Evolutionary conservation across 2,113 vertebrate genomes (phyloP).

Genomic region (Pangasianodon hypophthalmus): DNA sequence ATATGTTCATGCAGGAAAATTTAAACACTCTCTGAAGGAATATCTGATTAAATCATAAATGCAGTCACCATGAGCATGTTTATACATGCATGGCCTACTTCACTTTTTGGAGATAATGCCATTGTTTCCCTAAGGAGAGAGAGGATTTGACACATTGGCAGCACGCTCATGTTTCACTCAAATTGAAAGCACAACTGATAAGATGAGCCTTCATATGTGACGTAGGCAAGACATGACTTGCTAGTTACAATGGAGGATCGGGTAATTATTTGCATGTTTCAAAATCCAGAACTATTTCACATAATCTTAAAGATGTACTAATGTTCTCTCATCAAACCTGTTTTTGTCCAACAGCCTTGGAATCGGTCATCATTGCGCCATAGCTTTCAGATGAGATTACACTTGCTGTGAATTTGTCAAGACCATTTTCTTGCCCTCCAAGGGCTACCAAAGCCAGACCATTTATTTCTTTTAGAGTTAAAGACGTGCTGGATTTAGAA

Average conservation of each 20-base stretch:
- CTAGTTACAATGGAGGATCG: not conserved
- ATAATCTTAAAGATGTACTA: not conserved
- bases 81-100: not conserved
- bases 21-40: not conserved
- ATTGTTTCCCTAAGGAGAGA: not conserved
- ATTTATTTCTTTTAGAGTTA: not conserved
- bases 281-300: not conserved
- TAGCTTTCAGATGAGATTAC: not conserved
- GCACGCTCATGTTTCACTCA: not conserved
- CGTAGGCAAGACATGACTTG: not conserved
- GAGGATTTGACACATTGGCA: not conserved
- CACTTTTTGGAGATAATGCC: not conserved
- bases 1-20: conserved; percentile 24
- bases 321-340: not conserved
- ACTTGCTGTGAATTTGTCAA: not conserved
- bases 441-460: too few relatives aligned
- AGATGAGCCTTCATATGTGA: not conserved
- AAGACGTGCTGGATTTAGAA: not conserved
- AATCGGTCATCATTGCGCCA: not conserved
- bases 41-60: conserved; percentile 4
- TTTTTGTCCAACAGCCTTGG: too few relatives aligned
- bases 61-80: not conserved
- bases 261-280: not conserved
- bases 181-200: not conserved
- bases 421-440: too few relatives aligned